Percentiles rank a stretch among this genome's conserved stretches.
Conservation (phyloP, 1,140 invertebrate genomes). For the Zaprionus lachaisei region DNA sequence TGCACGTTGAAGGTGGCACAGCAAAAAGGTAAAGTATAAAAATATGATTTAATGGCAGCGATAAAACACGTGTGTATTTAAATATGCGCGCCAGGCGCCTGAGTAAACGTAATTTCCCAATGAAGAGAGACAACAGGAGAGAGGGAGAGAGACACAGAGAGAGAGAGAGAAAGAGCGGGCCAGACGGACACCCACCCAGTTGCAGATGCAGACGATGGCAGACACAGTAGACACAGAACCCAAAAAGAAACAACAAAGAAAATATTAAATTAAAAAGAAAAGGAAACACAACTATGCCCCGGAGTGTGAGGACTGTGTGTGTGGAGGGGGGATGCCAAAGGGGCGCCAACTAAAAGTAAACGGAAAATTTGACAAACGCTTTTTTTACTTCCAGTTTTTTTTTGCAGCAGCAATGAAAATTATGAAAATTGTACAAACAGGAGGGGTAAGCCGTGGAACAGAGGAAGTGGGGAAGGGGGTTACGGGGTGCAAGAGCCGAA, state of each 20-base stretch:
- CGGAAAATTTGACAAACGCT: constrained; percentile 69
- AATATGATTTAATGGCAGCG: constrained; percentile 84
- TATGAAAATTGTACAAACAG: constrained; percentile 65
- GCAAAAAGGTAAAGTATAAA: constrained; percentile 81
- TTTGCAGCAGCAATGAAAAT: constrained; percentile 60
- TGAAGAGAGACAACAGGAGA: constrained; percentile 21
- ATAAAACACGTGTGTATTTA: constrained; percentile 85
- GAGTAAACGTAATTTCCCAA: constrained; percentile 84
- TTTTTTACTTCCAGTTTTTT: constrained; percentile 28
- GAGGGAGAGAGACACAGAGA: constrained; percentile 4
- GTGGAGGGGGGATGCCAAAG: constrained; percentile 2
- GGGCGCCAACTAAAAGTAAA: constrained; percentile 63
- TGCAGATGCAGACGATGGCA: constrained; percentile 46
- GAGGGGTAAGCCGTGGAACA: background rate
- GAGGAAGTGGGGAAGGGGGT: constrained; percentile 1
- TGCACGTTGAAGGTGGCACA: constrained; percentile 50
- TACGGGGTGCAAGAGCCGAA: background rate
- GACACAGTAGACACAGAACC: constrained; percentile 32
- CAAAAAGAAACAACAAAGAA: constrained; percentile 76
- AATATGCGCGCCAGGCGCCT: constrained; percentile 83
- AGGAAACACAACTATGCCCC: constrained; percentile 55
- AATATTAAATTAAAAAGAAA: constrained; percentile 77
- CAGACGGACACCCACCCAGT: constrained; percentile 42
- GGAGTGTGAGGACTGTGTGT: background rate
- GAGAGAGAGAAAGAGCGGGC: background rate